Evolutionary conservation across 2,888 invertebrate genomes (phyloP).

Genomic region (Ctena decussata): DNA sequence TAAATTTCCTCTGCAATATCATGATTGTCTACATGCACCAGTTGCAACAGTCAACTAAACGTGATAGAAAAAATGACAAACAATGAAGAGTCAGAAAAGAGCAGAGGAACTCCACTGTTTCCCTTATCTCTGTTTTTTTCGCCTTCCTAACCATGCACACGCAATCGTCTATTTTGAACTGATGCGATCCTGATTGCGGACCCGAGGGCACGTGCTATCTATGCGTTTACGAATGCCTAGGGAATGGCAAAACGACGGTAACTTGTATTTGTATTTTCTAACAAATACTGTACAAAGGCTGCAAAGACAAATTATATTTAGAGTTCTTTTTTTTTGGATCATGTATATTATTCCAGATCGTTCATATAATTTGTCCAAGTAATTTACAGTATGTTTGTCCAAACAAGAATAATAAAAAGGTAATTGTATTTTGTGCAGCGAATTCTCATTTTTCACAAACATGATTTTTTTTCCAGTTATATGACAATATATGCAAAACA

Average conservation of each 20-base stretch:
- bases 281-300: no score
- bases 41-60: neutral
- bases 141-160: neutral
- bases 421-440: no score
- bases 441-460: no score
- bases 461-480: no score
- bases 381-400: no score
- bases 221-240: neutral
- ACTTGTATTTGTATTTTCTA: neutral
- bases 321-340: no score
- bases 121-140: neutral
- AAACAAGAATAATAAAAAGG: no score
- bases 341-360: no score
- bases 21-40: neutral
- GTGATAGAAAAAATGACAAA: neutral
- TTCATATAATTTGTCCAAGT: no score
- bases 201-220: neutral
- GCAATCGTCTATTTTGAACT: neutral
- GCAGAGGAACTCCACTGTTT: neutral
- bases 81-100: neutral
- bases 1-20: neutral
- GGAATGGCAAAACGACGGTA: neutral
- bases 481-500: no score
- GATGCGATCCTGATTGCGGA: neutral
- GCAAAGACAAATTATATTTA: no score